Evolutionary conservation across 2,888 invertebrate genomes (phyloP), one percentile per base, ranked within the genome.

Genomic region (Drosophila pegasa): DNA sequence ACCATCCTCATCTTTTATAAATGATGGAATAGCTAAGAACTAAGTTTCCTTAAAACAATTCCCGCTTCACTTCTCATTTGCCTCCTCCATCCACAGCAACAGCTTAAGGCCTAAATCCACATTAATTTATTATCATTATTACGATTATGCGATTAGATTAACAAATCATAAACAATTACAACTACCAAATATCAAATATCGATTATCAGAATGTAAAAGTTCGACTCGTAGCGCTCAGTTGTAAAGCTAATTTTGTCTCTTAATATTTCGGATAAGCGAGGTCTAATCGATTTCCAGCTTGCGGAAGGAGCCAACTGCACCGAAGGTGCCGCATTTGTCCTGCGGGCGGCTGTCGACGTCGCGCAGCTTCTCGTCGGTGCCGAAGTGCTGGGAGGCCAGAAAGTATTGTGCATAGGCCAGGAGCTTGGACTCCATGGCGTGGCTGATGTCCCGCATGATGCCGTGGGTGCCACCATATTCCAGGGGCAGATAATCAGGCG

Each of bases 401-500:
- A 92, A 92, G 57, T 90, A 91, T 10, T 90, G 71, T 8, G 74
- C 75, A 71, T 91, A 91, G 12, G 71, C 72, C 8, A 71, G 16
- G 0, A 92, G 60, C 60, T 90, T 89, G 0, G 54, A 68, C 51
- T 90, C 90, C 92, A 92, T 92, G n/a, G 77, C 56, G 10, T 80
- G 71, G 18, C 90, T 87, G 7, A 92, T 90, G 12, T 90, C 90
- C 61, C 81, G 76, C 51, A 94, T 89, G 38, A 93, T 92, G 76
- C 93, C 93, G 64, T 93, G 93, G 12, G 93, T 93, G 35, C 95
- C 95, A 12, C 95, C 95, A 83, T 95, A 95, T 86, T 95, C 95
- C 9, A 89, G 90, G 0, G 95, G 95, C 47, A 95, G 90, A 43
- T 94, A 91, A 3, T 93, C 92, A 75, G 93, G 93, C 0, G 95